A percentile compares a stretch with the other conserved stretches of the same genome.
Conservation (phyloP, 1,140 invertebrate genomes). For the Drosophila pseudoananassae region DNA sequence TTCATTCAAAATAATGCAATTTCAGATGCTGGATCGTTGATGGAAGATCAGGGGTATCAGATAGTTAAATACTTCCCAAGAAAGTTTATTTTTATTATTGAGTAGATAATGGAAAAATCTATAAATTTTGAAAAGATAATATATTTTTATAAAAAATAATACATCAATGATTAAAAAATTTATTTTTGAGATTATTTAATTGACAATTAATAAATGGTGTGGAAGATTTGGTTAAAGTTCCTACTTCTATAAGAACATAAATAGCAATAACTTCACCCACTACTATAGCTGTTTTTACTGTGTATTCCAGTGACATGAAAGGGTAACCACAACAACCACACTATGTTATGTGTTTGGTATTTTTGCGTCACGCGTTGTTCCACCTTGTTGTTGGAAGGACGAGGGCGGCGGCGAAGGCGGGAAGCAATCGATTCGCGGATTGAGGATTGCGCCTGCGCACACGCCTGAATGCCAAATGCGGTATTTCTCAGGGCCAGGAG, state of each 20-base stretch:
- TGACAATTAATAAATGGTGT: no score
- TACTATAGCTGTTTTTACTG: conserved; percentile 33
- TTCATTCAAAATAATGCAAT: conserved; percentile 73
- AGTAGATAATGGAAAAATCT: no score
- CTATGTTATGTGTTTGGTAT: conserved; percentile 77
- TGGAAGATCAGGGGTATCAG: neutral
- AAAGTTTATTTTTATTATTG: no score
- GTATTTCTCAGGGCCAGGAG: conserved; percentile 11
- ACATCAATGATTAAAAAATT: neutral
- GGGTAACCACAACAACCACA: conserved; percentile 59
- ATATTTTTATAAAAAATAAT: no score
- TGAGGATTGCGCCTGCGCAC: conserved; percentile 70
- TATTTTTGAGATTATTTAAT: neutral
- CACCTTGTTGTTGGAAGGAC: conserved; percentile 47
- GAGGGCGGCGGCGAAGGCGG: conserved; percentile 6
- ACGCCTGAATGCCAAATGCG: conserved; percentile 74
- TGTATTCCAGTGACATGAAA: conserved; percentile 57
- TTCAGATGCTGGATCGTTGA: conserved; percentile 14
- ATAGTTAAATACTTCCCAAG: no score
- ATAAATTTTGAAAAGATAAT: no score
- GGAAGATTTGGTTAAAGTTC: no score
- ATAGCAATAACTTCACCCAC: no score
- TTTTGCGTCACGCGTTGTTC: conserved; percentile 79
- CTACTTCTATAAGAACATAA: no score
- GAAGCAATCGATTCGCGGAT: conserved; percentile 33